Evolutionary conservation across 2,797 vertebrate genomes (phyloP).

Genomic region (Loris lydekkerianus): DNA sequence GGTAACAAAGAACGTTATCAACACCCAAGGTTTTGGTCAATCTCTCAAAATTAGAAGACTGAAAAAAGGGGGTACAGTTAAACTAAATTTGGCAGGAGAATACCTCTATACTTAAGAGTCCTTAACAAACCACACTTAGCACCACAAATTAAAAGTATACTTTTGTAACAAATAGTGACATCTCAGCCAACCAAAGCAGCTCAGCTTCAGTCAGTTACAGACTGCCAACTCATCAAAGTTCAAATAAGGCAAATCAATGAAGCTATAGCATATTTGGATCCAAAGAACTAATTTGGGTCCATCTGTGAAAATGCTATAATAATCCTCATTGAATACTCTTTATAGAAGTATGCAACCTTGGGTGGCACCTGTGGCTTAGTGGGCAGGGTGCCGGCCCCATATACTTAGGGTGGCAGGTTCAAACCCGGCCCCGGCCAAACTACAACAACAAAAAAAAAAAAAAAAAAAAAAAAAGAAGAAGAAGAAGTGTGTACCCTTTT

Average conservation of each 20-base stretch:
- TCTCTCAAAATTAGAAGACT: background rate
- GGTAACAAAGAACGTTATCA: background rate
- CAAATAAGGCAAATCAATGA: background rate
- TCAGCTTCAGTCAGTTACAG: background rate
- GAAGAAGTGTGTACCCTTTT: no score
- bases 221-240: background rate
- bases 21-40: background rate
- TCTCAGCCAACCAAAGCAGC: slow-evolving; percentile 1
- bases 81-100: background rate
- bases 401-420: no score
- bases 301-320: slow-evolving; percentile 14
- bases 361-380: no score
- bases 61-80: background rate
- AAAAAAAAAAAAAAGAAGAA: no score
- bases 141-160: background rate
- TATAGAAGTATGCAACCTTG: background rate
- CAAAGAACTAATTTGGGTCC: background rate
- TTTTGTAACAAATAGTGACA: background rate
- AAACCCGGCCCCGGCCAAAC: no score
- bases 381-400: no score
- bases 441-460: no score
- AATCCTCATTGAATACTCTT: slow-evolving; percentile 17
- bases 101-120: background rate
- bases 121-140: background rate
- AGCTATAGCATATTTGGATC: background rate